Percentiles rank a stretch among this genome's conserved stretches.
Conservation (phyloP, 2,888 invertebrate genomes). For the Ganaspis brasiliensis region DNA sequence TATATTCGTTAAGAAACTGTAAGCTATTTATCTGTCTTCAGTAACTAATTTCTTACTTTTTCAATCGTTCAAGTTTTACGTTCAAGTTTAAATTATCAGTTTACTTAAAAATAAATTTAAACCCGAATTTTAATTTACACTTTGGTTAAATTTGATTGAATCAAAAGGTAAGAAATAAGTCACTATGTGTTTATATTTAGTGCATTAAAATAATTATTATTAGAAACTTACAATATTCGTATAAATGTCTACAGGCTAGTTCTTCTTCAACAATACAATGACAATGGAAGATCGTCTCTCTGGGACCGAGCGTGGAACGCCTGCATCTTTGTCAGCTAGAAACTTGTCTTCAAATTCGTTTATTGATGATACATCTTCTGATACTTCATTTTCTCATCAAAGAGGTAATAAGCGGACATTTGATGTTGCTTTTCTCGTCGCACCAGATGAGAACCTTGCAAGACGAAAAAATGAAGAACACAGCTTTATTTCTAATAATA, state of each 20-base stretch:
- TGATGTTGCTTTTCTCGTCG: slow-evolving; percentile 94
- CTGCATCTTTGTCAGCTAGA: slow-evolving; percentile 66
- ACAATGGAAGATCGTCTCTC: slow-evolving; percentile 80
- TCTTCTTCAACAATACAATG: slow-evolving; percentile 71
- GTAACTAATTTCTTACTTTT: no score
- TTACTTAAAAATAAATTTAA: no score
- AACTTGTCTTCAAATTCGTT: slow-evolving; percentile 56
- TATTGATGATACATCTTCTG: slow-evolving; percentile 68
- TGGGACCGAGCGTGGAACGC: slow-evolving; percentile 77
- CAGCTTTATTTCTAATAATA: slow-evolving; percentile 66
- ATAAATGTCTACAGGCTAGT: background rate
- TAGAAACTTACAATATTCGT: background rate
- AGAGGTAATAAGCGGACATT: slow-evolving; percentile 88
- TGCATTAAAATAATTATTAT: no score
- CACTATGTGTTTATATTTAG: no score
- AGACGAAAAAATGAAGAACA: slow-evolving; percentile 84
- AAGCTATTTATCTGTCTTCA: no score
- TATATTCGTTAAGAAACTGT: no score
- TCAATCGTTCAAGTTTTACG: no score
- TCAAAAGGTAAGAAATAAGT: no score
- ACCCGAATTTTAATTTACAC: no score
- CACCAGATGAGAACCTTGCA: slow-evolving; percentile 91
- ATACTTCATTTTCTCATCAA: slow-evolving; percentile 77
- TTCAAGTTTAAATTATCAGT: no score
- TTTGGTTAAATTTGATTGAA: no score